Evolutionary conservation across 23 tunicate genomes (phyloP), one percentile per base, ranked within the genome.

Genomic region (Ascidia mentula): DNA sequence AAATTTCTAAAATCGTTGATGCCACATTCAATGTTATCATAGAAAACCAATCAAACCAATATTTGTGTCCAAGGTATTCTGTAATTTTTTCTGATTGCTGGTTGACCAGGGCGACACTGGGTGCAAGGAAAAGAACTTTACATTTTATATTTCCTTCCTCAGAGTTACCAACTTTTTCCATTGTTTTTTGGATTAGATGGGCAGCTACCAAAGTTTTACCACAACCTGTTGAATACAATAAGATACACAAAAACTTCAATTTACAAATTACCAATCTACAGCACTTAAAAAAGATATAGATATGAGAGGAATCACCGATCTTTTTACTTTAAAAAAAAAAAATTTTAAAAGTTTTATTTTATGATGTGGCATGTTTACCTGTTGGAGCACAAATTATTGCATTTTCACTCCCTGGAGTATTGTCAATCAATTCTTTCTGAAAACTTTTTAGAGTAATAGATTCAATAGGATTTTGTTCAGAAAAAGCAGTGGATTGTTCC

Each of bases 181-280:
- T 30, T 32, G 40, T 35, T 20, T 28, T 74, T 31, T 74, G 37
- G 2, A 81, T 69, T 7, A 81, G 40, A 31, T 87, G 46, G 18
- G 92, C 80, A 5, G 86, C 92, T 7, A 87, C 81, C 32, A 72
- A 15, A 5, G 92, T 81, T 65, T 87, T 81, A 39, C 86, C 92
- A 81, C 78, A 22, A 28, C 86, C 86, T 69, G 77, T 9, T n/a
- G n/a, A n/a, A n/a, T n/a, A n/a, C n/a, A n/a, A n/a, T n/a, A n/a
- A n/a, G n/a, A n/a, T n/a, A n/a, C n/a, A n/a, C n/a, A n/a, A n/a
- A n/a, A n/a, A n/a, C n/a, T n/a, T n/a, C n/a, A n/a, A n/a, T n/a
- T n/a, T n/a, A n/a, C n/a, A n/a, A n/a, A n/a, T n/a, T n/a, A n/a
- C n/a, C n/a, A n/a, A n/a, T n/a, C n/a, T n/a, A n/a, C n/a, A n/a